Conservation (phyloP, 2,113 vertebrate genomes). For the Vulpes ferrilata region DNA sequence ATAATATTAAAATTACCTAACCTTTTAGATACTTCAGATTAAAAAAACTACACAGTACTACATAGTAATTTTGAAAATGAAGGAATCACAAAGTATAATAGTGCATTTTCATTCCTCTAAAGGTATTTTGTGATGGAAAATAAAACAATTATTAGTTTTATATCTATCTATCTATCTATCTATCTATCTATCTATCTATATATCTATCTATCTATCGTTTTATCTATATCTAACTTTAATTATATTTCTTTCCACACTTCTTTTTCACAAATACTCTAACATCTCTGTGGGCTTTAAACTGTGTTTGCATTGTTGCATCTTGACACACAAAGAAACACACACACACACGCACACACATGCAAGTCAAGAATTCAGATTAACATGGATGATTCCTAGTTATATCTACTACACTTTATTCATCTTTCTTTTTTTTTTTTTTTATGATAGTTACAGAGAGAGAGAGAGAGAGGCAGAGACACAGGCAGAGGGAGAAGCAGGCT, state of each 20-base stretch:
- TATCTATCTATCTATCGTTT: background rate
- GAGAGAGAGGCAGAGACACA: too few species aligned
- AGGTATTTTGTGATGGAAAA: background rate
- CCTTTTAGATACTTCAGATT: background rate
- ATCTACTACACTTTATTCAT: background rate
- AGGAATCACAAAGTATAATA: background rate
- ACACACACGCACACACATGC: background rate
- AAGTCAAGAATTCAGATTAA: background rate
- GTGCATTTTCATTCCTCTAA: background rate
- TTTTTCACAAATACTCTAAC: background rate
- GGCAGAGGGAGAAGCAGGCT: too few species aligned
- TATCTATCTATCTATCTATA: too few species aligned
- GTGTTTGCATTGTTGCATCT: background rate
- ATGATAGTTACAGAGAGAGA: too few species aligned
- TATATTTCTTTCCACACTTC: background rate
- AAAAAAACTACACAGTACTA: background rate
- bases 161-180: background rate
- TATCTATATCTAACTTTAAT: background rate
- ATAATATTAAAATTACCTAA: conserved; percentile 43
- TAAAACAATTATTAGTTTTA: background rate
- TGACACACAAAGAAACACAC: background rate
- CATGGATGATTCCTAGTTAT: background rate
- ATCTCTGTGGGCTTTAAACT: background rate
- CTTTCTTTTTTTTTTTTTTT: too few species aligned
- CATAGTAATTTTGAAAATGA: conserved; percentile 8